Base-by-base conservation (phyloP, 2,888 invertebrate species). In the Keiferia lycopersicella region DNA sequence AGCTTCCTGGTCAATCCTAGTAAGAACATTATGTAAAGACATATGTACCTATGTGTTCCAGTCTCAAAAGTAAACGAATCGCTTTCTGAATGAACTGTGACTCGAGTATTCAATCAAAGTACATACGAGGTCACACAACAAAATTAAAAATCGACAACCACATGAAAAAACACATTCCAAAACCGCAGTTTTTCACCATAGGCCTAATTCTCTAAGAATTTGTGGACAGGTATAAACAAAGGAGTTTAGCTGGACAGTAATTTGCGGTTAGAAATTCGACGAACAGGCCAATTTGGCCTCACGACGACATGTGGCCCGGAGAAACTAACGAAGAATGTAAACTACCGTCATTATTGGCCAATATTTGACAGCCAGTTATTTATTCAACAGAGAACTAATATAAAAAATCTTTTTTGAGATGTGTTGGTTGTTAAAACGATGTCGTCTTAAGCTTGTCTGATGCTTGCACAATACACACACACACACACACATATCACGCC, bases 291-390 rank as follows among this genome's bases (percentile, higher is more conserved):
- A 53, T n/a, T 60, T 22, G 16, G 14, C 12, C 20, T 26, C 45
- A 45, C 22, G 45, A 20, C 63, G 50, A 63, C 51, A 64, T 66
- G 59, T n/a, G n/a, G n/a, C 22, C 50, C 2, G 20, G 26, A 53
- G 63, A 62, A 64, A 66, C 64, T 66, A 64, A 67, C 69, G 68
- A 71, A 67, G 75, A 75, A 53, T 20, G 51, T 53, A 53, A 53
- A 53, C 51, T 22, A 20, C 50, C 50, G 18, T 11, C 26, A 22
- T 53, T 53, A 22, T 53, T 14, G 11, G 11, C 12, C 22, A 22
- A 22, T 22, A 26, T 22, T 53, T 22, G 22, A 45, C 45, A 45
- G 45, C 45, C 1, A 4, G 34, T 34, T 34, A 34, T 34, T 34
- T 34, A 8, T 34, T 34, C 8, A 8, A 7, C 8, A 34, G 34